Conservation (phyloP, 1,140 invertebrate species). For the Papilio helenus region DNA sequence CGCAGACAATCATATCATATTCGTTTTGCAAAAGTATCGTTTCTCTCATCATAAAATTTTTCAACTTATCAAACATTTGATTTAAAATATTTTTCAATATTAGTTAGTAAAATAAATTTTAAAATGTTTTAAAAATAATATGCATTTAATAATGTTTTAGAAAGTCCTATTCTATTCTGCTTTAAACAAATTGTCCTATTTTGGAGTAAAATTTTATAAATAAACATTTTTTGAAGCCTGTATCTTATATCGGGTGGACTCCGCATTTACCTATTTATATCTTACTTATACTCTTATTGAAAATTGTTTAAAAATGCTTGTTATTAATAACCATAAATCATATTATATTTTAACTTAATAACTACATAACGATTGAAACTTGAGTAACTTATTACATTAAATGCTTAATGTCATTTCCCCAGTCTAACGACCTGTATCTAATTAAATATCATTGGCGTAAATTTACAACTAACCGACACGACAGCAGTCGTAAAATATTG, state of each 20-base stretch:
- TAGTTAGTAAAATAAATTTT: background rate
- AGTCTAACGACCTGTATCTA: slow-evolving; percentile 13
- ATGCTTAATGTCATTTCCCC: background rate
- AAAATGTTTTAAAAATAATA: too few species aligned
- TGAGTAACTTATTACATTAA: background rate
- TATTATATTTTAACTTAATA: too few species aligned
- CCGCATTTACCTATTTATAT: too few species aligned
- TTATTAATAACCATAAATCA: background rate
- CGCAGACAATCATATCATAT: slow-evolving; percentile 6
- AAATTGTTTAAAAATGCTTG: too few species aligned
- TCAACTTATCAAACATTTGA: background rate
- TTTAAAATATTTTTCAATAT: background rate
- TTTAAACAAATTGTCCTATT: too few species aligned
- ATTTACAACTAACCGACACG: slow-evolving; percentile 16
- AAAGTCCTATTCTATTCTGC: too few species aligned
- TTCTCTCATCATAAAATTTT: background rate
- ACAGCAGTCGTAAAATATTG: slow-evolving; percentile 29
- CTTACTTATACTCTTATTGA: too few species aligned
- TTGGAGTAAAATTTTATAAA: too few species aligned
- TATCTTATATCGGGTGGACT: too few species aligned
- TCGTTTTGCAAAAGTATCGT: slow-evolving; percentile 11
- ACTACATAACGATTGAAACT: background rate
- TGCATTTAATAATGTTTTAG: too few species aligned
- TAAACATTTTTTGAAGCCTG: too few species aligned
- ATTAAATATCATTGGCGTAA: slow-evolving; percentile 24